Evolutionary conservation across 2,888 invertebrate species (phyloP), one percentile per base, ranked within the genome.

Genomic region (Drosophila mimetica): DNA sequence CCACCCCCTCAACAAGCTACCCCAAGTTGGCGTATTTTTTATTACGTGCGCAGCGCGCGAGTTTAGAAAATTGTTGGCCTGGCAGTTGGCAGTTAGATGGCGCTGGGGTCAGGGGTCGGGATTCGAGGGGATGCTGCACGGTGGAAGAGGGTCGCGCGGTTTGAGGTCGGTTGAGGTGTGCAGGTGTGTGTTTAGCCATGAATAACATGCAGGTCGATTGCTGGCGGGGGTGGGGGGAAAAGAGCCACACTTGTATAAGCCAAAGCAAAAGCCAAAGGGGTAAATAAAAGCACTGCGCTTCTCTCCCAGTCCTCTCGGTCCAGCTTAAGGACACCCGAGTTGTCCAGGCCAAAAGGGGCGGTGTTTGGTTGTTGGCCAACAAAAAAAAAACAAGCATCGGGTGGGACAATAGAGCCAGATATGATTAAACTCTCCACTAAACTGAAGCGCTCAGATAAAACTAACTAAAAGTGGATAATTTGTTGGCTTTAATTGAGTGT

Each of bases 181-280:
- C 34, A 37, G 59, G 52, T 74, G 69, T 82, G 65, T 83, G 73
- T 58, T 82, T 76, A 74, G 70, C 78, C 75, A 83, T 85, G 79
- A 86, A 88, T 79, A 83, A 84, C 88, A 83, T 88, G 76, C 86
- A 84, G 86, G 78, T 86, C 86, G 84, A 84, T 44, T 52, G 50
- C 37, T 41, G 75, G 64, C 53, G 74, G 71, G 25, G 2, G 7
- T 7, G 25, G 25, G 25, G 46, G 41, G 58, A 22, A 70, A 67
- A 70, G 79, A 77, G 80, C 79, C 80, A 75, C 71, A 70, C 61
- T 71, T 54, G 59, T 65, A 48, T 53, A 72, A 71, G 71, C 71
- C 51, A 86, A 79, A 71, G 77, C 61, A 75, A 77, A 77, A 79
- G 79, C 79, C 83, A 77, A 77, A 71, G 76, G 84, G 84, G 80